Evolutionary conservation across 2,888 invertebrate species (phyloP).

Genomic region (Kryphioiulus occultus): DNA sequence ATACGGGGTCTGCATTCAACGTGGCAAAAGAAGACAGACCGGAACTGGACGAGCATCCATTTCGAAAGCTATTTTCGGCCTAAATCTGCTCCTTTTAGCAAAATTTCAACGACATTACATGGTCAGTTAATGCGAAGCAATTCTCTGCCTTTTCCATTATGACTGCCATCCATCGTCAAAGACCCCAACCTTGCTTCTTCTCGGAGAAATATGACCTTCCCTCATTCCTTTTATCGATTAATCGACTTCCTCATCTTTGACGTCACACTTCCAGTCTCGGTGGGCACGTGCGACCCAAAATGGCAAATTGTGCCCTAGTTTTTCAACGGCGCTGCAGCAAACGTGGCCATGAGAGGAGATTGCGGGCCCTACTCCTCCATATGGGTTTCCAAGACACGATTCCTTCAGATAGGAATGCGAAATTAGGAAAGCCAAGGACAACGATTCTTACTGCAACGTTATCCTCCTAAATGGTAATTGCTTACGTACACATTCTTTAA

Average conservation of each 20-base stretch:
- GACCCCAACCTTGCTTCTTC: conserved; percentile 6
- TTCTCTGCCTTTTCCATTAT: background rate
- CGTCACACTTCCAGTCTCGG: conserved; percentile 13
- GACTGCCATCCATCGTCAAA: background rate
- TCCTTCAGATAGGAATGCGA: background rate
- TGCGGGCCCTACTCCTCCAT: background rate
- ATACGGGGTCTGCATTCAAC: background rate
- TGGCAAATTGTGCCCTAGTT: background rate
- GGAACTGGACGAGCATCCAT: background rate
- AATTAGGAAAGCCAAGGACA: conserved; percentile 22
- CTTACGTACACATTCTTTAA: background rate
- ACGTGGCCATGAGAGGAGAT: background rate
- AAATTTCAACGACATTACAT: background rate
- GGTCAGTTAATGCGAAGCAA: background rate
- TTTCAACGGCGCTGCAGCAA: conserved; percentile 31
- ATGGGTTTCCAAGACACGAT: background rate
- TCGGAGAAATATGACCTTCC: conserved; percentile 31
- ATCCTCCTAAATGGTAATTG: background rate
- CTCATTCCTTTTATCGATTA: conserved; percentile 31
- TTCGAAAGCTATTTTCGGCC: background rate
- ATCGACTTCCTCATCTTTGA: conserved; percentile 29
- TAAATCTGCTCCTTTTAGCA: background rate
- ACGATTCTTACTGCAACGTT: background rate
- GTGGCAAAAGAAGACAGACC: background rate
- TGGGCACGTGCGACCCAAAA: conserved; percentile 17